Evolutionary conservation across 1,140 invertebrate species (phyloP), one percentile per base, ranked within the genome.

Genomic region (Platyscapa corneri): DNA sequence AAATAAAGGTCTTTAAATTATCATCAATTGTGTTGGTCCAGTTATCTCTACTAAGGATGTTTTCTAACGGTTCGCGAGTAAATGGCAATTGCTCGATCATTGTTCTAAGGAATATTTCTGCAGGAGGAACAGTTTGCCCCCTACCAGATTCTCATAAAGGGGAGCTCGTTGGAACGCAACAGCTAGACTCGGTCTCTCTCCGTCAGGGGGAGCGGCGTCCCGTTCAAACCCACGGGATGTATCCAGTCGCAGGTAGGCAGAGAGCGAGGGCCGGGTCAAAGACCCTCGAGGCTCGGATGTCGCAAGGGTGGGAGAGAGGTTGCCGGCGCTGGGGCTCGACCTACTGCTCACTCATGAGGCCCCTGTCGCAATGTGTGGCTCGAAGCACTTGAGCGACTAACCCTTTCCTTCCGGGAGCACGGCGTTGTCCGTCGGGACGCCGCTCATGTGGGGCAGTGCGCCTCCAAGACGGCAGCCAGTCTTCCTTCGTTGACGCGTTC

Each of bases 351-450:
- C 79, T 92, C 89, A 91, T 93, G 90, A 77, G 84, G 56, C 87
- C 92, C 92, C 89, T 85, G 88, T 89, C 79, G 82, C 88, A 88
- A 93, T 93, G 92, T 93, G 92, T 93, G 93, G 91, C 91, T 92
- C 90, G 91, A 92, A 93, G 92, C 92, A 93, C 92, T 93, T 93
- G 93, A 92, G 89, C 90, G 90, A 90, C 89, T 91, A 92, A 93
- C 90, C 91, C 91, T 93, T 93, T 93, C 89, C 90, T 90, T 90
- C 87, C 81, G 84, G 60, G 42, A 78, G 42, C 86, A 79, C 74
- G 67, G 70, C 72, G 23, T 77, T 46, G 27, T 46, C 37, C 60
- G n/a, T 32, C 74, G 53, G 64, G n/a, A 12, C 53, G 75, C 23
- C 64, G 32, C 78, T 46, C 84, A 85, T 75, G 65, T 64, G 78